These are phyloP conservation scores for Acanthurus leucopareius DNA, from an alignment of 2,797 vertebrate genomes.

Conservation along the genomic window DNA sequence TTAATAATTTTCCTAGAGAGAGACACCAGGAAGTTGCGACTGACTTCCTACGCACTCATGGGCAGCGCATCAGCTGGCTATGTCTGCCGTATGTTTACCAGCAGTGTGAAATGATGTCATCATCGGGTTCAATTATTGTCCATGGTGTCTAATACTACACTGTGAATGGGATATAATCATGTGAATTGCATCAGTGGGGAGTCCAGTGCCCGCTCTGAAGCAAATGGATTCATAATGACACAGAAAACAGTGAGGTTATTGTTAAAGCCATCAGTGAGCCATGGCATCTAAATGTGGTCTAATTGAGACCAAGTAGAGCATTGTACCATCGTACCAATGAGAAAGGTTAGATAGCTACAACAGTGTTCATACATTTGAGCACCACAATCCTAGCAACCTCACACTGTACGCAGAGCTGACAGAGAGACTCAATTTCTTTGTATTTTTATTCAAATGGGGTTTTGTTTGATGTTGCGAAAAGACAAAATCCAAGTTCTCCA, in stretches of 20 bases:
- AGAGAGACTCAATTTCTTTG: neutral
- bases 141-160: too few species aligned
- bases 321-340: constrained; percentile 9
- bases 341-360: neutral
- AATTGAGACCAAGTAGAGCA: constrained; percentile 32
- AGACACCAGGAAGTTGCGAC: neutral
- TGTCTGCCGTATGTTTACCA: constrained; percentile 23
- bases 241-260: constrained; percentile 39
- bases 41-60: neutral
- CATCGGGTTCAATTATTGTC: neutral
- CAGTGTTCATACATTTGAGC: neutral
- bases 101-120: constrained; percentile 46
- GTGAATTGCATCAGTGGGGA: constrained; percentile 41
- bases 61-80: neutral
- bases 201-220: constrained; percentile 33
- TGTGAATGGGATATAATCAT: constrained; percentile 12
- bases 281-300: constrained; percentile 33
- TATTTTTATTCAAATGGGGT: constrained; percentile 2
- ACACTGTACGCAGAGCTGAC: neutral
- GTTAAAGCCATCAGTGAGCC: constrained; percentile 36
- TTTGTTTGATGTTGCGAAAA: constrained; percentile 11
- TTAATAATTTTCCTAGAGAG: constrained; percentile 1
- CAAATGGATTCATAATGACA: constrained; percentile 60
- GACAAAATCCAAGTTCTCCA: neutral
- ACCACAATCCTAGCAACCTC: constrained; percentile 1